phyloP scores from a whole-genome alignment of 2,113 vertebrate genomes.

The Upupa epops region DNA sequence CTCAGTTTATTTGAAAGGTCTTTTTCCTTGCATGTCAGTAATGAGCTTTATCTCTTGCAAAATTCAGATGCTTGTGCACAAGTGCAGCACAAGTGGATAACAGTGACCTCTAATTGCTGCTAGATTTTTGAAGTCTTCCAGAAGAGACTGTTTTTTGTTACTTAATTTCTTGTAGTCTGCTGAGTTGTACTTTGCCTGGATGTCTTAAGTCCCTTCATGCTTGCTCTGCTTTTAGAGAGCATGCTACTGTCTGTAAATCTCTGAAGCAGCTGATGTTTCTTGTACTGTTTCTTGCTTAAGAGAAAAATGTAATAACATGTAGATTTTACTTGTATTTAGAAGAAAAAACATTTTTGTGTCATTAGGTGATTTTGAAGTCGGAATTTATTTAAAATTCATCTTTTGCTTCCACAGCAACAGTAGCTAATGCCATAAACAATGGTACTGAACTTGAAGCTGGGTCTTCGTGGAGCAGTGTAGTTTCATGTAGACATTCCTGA shows the following conservation, averaged over 20 bases:
- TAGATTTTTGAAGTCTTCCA: neutral
- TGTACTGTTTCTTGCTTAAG: neutral
- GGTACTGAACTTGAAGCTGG: neutral
- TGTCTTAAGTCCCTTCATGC: neutral
- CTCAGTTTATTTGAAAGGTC: neutral
- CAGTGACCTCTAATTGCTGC: neutral
- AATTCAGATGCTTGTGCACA: neutral
- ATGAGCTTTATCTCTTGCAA: neutral
- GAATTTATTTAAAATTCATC: neutral
- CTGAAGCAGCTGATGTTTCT: neutral
- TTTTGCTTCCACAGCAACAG: neutral
- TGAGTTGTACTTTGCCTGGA: neutral
- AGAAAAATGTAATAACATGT: rapidly evolving
- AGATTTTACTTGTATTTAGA: neutral
- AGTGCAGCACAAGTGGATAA: neutral
- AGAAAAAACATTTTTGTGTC: neutral
- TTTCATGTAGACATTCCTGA: neutral
- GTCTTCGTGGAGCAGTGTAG: neutral
- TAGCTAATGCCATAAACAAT: neutral
- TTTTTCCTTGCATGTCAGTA: neutral
- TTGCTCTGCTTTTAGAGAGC: neutral
- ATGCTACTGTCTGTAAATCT: neutral
- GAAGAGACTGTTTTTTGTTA: neutral
- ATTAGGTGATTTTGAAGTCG: neutral
- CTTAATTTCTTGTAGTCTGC: neutral